Evolutionary conservation across 2,888 invertebrate genomes (phyloP).

Genomic region (Harpagoxenus sublaevis): DNA sequence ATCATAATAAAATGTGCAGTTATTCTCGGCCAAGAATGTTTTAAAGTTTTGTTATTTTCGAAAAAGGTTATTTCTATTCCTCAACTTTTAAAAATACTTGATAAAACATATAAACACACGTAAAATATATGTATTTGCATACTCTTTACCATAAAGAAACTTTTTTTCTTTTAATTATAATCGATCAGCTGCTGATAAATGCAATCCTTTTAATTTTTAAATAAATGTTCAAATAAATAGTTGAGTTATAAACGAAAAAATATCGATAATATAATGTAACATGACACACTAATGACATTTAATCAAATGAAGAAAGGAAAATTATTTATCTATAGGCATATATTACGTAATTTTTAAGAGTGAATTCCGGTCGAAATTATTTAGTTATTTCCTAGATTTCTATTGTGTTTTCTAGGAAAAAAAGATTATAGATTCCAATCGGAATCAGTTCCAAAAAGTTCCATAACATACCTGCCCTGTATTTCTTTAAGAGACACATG

Average conservation of each 20-base stretch:
- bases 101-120: not conserved
- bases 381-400: too few species aligned
- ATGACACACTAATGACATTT: not conserved
- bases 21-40: not conserved
- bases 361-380: too few species aligned
- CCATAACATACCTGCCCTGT: too few species aligned
- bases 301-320: not conserved
- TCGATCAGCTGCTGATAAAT: not conserved
- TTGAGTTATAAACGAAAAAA: not conserved
- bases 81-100: not conserved
- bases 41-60: conserved; percentile 16
- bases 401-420: too few species aligned
- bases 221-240: not conserved
- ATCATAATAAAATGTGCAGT: conserved; percentile 19
- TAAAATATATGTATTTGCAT: not conserved
- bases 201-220: not conserved
- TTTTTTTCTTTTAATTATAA: not conserved
- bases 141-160: not conserved
- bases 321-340: not conserved
- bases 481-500: not conserved
- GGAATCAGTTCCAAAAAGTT: too few species aligned
- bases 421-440: too few species aligned
- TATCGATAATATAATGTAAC: not conserved
- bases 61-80: not conserved
- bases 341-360: too few species aligned